A percentile compares a stretch with the other conserved stretches of the same genome.
Conservation (phyloP, 2,113 vertebrate genomes). For the Eudorcas thomsonii region DNA sequence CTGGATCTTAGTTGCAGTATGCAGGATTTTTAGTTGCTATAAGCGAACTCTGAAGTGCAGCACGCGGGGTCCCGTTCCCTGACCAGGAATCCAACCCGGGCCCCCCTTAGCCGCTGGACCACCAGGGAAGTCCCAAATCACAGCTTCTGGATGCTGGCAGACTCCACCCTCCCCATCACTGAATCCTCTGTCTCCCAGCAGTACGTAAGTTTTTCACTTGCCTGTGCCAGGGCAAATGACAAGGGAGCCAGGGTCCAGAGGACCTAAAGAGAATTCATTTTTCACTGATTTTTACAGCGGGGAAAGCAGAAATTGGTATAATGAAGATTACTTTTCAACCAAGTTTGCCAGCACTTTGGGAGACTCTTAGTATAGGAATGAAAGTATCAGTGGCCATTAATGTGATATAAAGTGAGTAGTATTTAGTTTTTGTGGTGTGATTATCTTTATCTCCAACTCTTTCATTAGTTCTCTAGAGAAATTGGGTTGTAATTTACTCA, state of each 20-base stretch:
- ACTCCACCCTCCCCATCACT: not conserved
- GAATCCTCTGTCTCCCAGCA: not conserved
- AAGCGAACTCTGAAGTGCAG: not conserved
- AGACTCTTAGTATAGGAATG: not conserved
- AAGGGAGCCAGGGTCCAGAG: not conserved
- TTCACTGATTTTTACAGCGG: not conserved
- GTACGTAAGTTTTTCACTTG: not conserved
- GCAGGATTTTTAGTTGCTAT: not conserved
- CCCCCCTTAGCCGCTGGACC: rapidly evolving
- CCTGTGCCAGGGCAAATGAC: not conserved
- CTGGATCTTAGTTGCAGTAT: not conserved
- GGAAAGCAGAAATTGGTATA: not conserved
- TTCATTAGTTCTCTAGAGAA: not conserved
- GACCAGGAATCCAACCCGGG: not conserved
- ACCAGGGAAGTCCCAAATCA: not conserved
- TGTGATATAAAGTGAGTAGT: not conserved
- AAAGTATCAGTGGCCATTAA: not conserved
- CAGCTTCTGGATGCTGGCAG: not conserved
- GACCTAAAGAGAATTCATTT: not conserved
- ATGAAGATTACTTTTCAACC: not conserved
- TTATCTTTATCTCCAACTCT: not conserved
- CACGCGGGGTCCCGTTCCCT: rapidly evolving
- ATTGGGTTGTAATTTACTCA: not conserved
- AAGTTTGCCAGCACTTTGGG: not conserved
- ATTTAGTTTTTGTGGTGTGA: not conserved